Evolutionary conservation across 2,888 invertebrate genomes (phyloP), one percentile per base, ranked within the genome.

Genomic region (Neocrepidodera transversa): DNA sequence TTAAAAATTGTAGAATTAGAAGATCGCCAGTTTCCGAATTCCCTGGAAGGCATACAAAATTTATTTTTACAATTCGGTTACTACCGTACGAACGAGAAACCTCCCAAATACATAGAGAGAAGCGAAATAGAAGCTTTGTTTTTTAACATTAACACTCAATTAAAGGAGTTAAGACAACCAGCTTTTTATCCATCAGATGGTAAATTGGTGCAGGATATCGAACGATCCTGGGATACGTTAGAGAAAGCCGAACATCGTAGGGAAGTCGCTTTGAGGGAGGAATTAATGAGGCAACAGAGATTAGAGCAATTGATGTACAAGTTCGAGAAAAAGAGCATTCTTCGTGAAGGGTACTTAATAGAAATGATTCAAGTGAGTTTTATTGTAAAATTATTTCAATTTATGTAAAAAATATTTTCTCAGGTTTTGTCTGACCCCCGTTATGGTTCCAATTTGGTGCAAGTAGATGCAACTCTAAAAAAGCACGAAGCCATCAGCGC

Each of bases 401-500:
- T 8, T 17, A 48, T n/a, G 2, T 13, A 4, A 48, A 17, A n/a
- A 8, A 10, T 10, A 30, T 30, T 48, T 10, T 17, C 93, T 68
- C 93, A 93, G 78, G 95, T 98, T 8, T 82, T 98, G 13, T 92
- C 92, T 0, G 95, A 95, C 82, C 92, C 94, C 0, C 86, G 95
- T 55, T 95, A 95, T 79, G 93, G 93, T 1, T 91, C 91, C 69
- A 93, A 92, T 81, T 81, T 97, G 68, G 87, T 92, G 0, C 96
- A 97, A 77, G 95, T 97, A 0, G 97, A 98, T 78, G 97, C 97
- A 1, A 95, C 97, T 0, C 89, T 98, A 35, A 98, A 98, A 82
- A 98, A 98, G 76, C 97, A 98, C 77, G 97, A 98, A 80, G 97
- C 98, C 11, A 96, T 98, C 64, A 93, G 94, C 62, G 97, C 97